Evolutionary conservation across 2,888 invertebrate species (phyloP).

Genomic region (Agonopterix alstromeriana): DNA sequence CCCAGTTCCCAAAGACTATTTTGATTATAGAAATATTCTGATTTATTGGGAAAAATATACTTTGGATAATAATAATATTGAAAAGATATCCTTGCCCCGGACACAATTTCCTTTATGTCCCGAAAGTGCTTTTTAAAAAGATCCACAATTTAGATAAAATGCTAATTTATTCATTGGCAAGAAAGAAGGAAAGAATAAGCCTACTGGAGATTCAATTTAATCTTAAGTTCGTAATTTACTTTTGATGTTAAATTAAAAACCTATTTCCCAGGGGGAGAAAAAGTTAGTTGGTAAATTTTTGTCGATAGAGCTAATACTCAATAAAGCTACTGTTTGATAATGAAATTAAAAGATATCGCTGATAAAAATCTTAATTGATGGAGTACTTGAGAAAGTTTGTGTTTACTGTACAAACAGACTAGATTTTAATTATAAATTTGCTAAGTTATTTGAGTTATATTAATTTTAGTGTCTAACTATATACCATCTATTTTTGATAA

Average conservation of each 20-base stretch:
- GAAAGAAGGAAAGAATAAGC: constrained; percentile 52
- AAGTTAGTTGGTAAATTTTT: no score
- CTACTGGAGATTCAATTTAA: constrained; percentile 57
- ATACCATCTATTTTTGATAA: no score
- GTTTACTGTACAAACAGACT: no score
- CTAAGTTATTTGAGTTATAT: no score
- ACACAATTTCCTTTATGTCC: constrained; percentile 41
- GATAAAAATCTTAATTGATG: no score
- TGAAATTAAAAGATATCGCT: no score
- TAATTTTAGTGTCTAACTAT: no score
- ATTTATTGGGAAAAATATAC: constrained; percentile 29
- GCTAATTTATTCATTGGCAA: constrained; percentile 72
- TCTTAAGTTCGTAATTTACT: constrained; percentile 52
- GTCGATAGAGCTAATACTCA: no score
- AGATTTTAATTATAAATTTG: no score
- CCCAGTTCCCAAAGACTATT: not conserved
- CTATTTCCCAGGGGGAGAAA: constrained; percentile 22
- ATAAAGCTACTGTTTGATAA: no score
- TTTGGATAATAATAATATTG: constrained; percentile 17
- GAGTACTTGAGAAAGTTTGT: no score
- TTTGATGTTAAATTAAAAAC: constrained; percentile 53
- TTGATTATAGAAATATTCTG: constrained; percentile 14
- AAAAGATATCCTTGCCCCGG: constrained; percentile 15
- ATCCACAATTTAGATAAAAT: constrained; percentile 66
- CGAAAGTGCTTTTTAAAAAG: constrained; percentile 63